Evolutionary conservation across 2,113 vertebrate genomes (phyloP).

Genomic region (Eonycteris spelaea): DNA sequence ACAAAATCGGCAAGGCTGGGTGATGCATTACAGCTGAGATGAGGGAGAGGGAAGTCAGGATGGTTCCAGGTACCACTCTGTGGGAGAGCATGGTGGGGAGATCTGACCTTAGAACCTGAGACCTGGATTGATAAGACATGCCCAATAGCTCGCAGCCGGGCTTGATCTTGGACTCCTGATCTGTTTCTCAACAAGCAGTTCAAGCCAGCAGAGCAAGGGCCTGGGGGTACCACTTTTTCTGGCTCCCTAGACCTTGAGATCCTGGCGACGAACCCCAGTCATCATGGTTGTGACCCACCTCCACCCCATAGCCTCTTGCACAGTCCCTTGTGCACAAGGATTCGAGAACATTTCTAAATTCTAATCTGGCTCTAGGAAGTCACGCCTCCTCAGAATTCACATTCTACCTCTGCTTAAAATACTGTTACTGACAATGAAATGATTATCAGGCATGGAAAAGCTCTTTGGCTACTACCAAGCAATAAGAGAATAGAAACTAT

Average conservation of each 20-base stretch:
- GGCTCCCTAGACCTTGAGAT: background rate
- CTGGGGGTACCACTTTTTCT: fast-evolving
- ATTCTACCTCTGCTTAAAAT: background rate
- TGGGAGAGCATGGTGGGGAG: no score
- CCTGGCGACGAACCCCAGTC: background rate
- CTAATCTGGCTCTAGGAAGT: background rate
- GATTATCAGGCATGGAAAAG: no score
- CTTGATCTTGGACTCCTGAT: background rate
- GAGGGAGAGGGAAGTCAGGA: background rate
- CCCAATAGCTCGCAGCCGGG: background rate
- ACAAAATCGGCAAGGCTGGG: fast-evolving
- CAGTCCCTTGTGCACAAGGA: background rate
- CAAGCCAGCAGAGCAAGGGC: background rate
- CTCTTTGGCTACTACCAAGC: background rate
- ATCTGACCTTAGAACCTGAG: background rate
- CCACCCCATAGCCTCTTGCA: background rate
- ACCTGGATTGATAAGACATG: background rate
- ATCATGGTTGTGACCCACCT: background rate
- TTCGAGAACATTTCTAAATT: background rate
- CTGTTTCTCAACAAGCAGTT: background rate
- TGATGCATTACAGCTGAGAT: fast-evolving
- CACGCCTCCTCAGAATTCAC: background rate
- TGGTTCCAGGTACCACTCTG: fast-evolving
- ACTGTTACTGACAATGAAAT: background rate
- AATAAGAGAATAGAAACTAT: no score